A percentile compares a stretch with the other conserved stretches of the same genome.
Evolutionary conservation across 2,797 vertebrate genomes (phyloP).

Genomic region (Mastacembelus armatus): DNA sequence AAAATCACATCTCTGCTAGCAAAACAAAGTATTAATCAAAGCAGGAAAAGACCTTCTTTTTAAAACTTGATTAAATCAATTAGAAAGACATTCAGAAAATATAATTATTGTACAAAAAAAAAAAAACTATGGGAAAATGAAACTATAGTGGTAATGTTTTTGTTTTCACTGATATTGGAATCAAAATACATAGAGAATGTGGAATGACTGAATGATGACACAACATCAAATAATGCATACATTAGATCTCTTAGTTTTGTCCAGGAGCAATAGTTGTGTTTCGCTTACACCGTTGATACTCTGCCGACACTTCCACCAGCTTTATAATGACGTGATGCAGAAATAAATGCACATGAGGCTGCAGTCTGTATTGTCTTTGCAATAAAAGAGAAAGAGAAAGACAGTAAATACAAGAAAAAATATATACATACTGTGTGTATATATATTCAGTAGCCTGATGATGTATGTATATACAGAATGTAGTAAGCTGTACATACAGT

Average conservation of each 20-base stretch:
- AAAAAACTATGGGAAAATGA: slow-evolving; percentile 41
- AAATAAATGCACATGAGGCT: slow-evolving; percentile 77
- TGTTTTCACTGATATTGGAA: slow-evolving; percentile 41
- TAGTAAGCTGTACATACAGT: too few species aligned
- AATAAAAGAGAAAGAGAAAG: slow-evolving; percentile 44
- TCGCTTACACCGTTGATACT: slow-evolving; percentile 59
- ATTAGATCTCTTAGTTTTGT: slow-evolving; percentile 62
- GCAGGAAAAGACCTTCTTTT: slow-evolving; percentile 42
- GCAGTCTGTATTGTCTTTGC: slow-evolving; percentile 67
- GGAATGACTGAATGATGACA: slow-evolving; percentile 72
- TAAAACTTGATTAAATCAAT: slow-evolving; percentile 40
- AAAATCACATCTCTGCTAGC: slow-evolving; percentile 51
- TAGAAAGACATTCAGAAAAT: slow-evolving; percentile 57
- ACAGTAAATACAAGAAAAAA: slow-evolving; percentile 36
- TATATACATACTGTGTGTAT: neutral
- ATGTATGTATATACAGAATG: too few species aligned
- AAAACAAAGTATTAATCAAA: slow-evolving; percentile 50
- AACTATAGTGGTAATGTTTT: slow-evolving; percentile 53
- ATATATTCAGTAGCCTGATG: slow-evolving; percentile 9
- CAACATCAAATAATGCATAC: slow-evolving; percentile 63
- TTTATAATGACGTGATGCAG: slow-evolving; percentile 71
- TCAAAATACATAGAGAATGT: slow-evolving; percentile 60
- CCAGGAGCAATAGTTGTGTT: slow-evolving; percentile 58
- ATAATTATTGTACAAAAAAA: slow-evolving; percentile 45
- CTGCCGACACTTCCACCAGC: slow-evolving; percentile 68